A percentile compares a stretch with the other conserved stretches of the same genome.
These are phyloP conservation scores for Arvicola amphibius DNA, from an alignment of 2,797 vertebrate genomes.

Conservation along the genomic window DNA sequence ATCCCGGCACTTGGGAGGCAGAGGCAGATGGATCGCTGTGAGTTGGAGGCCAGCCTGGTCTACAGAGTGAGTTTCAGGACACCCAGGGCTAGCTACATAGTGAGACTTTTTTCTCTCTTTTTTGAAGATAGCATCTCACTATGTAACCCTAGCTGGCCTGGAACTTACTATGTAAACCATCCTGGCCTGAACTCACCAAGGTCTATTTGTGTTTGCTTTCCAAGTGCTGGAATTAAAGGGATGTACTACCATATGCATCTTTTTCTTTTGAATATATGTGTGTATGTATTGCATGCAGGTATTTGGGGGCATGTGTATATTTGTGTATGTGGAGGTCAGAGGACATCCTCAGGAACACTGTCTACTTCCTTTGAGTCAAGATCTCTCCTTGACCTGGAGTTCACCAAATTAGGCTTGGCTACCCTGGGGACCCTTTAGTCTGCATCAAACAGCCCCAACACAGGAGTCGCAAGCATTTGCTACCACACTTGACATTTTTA, in stretches of 20 bases:
- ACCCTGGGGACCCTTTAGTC: not conserved
- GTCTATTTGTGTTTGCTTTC: not conserved
- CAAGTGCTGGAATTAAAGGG: not conserved
- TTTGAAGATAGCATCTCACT: not conserved
- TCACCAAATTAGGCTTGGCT: not conserved
- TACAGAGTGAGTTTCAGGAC: not conserved
- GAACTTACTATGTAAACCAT: not conserved
- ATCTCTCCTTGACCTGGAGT: not conserved
- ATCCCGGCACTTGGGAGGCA: not conserved
- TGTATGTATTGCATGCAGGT: not conserved
- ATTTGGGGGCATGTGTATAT: not conserved
- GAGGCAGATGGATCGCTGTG: not conserved
- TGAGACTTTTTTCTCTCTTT: not conserved
- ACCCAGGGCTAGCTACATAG: not conserved
- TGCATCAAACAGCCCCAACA: not conserved
- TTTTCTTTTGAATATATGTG: not conserved
- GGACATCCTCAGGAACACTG: not conserved
- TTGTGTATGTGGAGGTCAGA: not conserved
- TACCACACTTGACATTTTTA: not conserved
- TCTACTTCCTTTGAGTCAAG: not conserved
- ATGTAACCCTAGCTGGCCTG: not conserved
- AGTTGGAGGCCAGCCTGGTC: not conserved
- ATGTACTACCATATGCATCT: too few species aligned
- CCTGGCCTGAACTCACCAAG: not conserved
- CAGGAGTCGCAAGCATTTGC: not conserved